These are phyloP conservation scores for Heliconius erato DNA, from an alignment of 2,888 invertebrate species.

Conservation along the genomic window DNA sequence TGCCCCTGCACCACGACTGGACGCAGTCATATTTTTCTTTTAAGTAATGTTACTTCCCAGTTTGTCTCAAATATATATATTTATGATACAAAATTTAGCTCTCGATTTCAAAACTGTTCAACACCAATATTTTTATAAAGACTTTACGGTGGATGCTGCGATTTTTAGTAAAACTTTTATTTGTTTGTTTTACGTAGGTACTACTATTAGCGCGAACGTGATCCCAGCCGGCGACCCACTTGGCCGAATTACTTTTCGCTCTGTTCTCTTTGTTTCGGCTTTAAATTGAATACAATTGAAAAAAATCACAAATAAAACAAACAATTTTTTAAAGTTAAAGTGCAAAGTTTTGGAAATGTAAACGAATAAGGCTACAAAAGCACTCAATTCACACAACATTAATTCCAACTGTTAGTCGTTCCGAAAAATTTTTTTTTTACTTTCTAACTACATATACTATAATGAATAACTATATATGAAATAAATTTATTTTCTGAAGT, in stretches of 20 bases:
- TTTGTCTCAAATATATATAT: background rate
- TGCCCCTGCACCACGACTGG: too few relatives aligned
- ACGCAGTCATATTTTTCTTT: background rate
- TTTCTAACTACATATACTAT: too few relatives aligned
- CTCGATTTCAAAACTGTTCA: background rate
- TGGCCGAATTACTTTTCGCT: constrained; percentile 30
- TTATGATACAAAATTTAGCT: background rate
- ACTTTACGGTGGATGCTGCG: background rate
- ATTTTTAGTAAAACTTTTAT: constrained; percentile 16
- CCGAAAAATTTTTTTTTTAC: too few relatives aligned
- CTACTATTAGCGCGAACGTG: background rate
- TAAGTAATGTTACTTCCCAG: background rate
- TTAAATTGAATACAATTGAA: constrained; percentile 23
- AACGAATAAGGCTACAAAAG: background rate
- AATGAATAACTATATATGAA: too few relatives aligned
- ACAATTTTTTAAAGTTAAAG: constrained; percentile 4
- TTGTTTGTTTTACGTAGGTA: constrained; percentile 15
- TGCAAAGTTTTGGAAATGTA: constrained; percentile 6
- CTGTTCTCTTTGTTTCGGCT: constrained; percentile 15
- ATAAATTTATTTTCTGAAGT: background rate
- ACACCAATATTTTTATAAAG: background rate
- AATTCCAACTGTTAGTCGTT: background rate
- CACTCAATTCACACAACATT: background rate
- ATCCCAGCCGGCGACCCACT: constrained; percentile 30
- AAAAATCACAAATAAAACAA: constrained; percentile 12